Evolutionary conservation across 2,888 invertebrate genomes (phyloP), one percentile per base, ranked within the genome.

Genomic region (Erannis defoliaria): DNA sequence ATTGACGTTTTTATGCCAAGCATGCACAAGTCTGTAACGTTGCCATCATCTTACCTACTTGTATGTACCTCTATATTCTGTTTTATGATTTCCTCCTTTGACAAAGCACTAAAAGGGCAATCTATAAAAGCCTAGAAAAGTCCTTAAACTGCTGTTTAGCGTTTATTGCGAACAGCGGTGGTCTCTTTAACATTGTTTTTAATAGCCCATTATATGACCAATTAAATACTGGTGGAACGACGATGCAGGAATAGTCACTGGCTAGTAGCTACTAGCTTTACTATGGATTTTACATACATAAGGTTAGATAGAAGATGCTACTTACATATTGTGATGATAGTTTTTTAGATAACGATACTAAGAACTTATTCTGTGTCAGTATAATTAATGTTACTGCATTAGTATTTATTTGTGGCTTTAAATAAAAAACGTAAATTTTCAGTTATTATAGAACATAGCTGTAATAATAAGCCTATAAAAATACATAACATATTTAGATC

Each of bases 131-230:
- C 72, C 78, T 79, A 84, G 84, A 35, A 51, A 46, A 61, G 31
- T 38, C 50, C 31, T 86, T 74, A 82, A 83, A 82, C 77, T 71
- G 70, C 62, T 81, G 77, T 83, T 85, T 80, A 84, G 78, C 73
- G 81, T 88, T 88, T 85, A 89, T 86, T 83, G 82, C 76, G 77
- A 76, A 78, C 75, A 81, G 82, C 78, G 91, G 91, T 90, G 90
- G 90, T 89, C 89, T 68, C 65, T 72, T 78, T 79, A 82, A 92
- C 91, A 90, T 90, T 92, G 91, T 92, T 85, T 89, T 91, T 92
- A 90, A 92, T 90, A 89, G 86, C 80, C 84, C 78, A 86, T 87
- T 86, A 85, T 84, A 88, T 80, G 86, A 77, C 82, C 81, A 88
- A 88, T 92, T 91, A 91, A 91, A 89, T 81, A 78, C 78, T 78